Conservation (phyloP, 2,888 invertebrate species). For the Caenorhabditis sinica region DNA sequence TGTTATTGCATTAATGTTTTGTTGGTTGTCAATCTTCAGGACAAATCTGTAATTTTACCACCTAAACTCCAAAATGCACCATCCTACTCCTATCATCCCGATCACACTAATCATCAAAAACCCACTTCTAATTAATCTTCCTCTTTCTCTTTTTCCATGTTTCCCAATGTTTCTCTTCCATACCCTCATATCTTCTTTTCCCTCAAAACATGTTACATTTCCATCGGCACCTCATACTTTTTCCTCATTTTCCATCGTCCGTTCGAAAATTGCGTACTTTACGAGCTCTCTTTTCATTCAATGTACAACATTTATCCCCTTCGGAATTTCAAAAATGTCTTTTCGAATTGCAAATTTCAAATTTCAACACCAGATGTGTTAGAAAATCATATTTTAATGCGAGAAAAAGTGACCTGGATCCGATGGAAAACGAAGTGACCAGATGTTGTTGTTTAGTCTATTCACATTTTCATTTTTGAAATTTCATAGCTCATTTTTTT, state of each 20-base stretch:
- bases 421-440: slow-evolving; percentile 8
- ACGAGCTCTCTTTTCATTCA: too few relatives aligned
- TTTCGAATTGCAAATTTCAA: slow-evolving; percentile 8
- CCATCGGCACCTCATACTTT: slow-evolving; percentile 35
- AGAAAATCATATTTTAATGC: not conserved
- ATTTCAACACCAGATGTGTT: slow-evolving; percentile 42
- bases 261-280: slow-evolving; percentile 8
- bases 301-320: slow-evolving; percentile 20
- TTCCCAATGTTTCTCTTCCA: not conserved
- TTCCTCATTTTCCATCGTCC: slow-evolving; percentile 13
- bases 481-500: not conserved
- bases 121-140: slow-evolving; percentile 6
- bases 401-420: slow-evolving; percentile 31
- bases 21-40: too few relatives aligned
- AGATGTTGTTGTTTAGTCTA: slow-evolving; percentile 32
- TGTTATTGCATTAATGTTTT: too few relatives aligned
- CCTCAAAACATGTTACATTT: not conserved
- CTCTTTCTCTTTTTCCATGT: not conserved
- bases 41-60: too few relatives aligned
- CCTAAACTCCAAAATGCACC: not conserved
- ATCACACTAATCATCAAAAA: slow-evolving; percentile 47
- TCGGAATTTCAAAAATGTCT: too few relatives aligned
- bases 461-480: not conserved
- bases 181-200: slow-evolving; percentile 3
- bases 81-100: not conserved